A percentile compares a stretch with the other conserved stretches of the same genome.
These are phyloP conservation scores for Natator depressus DNA, from an alignment of 2,113 vertebrate species.

Conservation along the genomic window DNA sequence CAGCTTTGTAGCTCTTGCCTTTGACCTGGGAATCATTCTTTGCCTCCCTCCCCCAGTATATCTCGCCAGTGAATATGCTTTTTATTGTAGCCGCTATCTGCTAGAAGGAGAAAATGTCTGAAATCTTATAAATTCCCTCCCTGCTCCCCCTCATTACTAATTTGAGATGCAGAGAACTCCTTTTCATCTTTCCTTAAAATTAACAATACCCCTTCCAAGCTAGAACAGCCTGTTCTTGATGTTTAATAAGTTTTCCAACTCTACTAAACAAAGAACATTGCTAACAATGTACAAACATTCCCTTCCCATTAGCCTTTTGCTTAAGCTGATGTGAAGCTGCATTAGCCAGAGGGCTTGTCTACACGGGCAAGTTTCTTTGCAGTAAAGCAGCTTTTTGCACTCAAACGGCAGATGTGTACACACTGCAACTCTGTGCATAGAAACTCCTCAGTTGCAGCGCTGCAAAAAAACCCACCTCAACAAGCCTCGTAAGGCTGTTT, in stretches of 20 bases:
- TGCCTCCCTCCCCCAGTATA: not conserved
- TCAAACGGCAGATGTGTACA: too few species aligned
- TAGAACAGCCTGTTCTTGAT: not conserved
- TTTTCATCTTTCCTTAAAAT: not conserved
- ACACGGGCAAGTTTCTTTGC: too few species aligned
- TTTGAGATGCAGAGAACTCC: not conserved
- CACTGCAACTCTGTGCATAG: too few species aligned
- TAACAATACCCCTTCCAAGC: not conserved
- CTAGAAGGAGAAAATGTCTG: not conserved
- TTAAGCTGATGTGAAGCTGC: not conserved
- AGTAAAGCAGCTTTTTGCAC: too few species aligned
- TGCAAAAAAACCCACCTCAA: too few species aligned
- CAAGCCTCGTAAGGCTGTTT: too few species aligned
- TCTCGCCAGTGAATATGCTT: not conserved
- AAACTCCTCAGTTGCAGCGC: too few species aligned
- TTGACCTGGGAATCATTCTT: not conserved
- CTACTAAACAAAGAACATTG: not conserved
- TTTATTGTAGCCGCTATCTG: not conserved
- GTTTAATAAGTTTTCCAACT: not conserved
- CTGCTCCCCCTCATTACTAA: not conserved
- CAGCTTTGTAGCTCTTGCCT: not conserved
- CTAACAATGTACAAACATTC: not conserved
- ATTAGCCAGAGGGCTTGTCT: not conserved
- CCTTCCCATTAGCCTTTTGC: not conserved
- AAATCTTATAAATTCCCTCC: not conserved